These are phyloP conservation scores for Zenarchopterus dispar DNA, from an alignment of 2,797 vertebrate genomes.

Conservation along the genomic window DNA sequence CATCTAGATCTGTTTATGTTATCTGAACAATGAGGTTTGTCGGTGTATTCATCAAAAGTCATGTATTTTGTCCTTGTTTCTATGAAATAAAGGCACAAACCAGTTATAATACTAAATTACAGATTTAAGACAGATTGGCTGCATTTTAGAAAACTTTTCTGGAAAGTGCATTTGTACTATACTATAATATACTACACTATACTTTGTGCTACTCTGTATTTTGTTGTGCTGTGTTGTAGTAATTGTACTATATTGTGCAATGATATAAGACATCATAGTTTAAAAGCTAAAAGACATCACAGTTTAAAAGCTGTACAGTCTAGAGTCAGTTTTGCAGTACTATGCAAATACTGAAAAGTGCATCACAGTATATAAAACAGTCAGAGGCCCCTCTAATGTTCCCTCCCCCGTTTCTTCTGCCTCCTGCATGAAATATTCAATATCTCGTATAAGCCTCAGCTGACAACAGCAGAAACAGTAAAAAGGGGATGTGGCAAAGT, in stretches of 20 bases:
- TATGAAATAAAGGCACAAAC: not conserved
- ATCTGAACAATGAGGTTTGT: too few species aligned
- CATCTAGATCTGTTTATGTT: too few species aligned
- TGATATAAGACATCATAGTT: not conserved
- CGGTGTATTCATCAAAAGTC: too few species aligned
- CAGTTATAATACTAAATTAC: too few species aligned
- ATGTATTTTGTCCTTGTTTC: not conserved
- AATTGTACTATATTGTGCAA: not conserved
- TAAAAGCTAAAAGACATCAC: too few species aligned
- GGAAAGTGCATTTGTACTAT: not conserved
- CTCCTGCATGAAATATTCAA: slow-evolving; percentile 81
- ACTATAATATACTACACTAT: not conserved
- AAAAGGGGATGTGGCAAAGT: not conserved
- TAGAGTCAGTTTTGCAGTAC: not conserved
- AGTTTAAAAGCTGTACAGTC: not conserved
- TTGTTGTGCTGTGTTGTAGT: not conserved
- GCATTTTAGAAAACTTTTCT: not conserved
- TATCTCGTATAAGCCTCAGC: slow-evolving; percentile 66
- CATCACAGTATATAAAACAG: slow-evolving; percentile 24
- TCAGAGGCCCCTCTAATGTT: slow-evolving; percentile 39
- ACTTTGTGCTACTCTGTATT: not conserved
- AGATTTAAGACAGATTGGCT: too few species aligned
- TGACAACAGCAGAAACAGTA: slow-evolving; percentile 24
- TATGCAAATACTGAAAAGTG: not conserved
- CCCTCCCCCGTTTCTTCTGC: slow-evolving; percentile 39